Evolutionary conservation across 1,140 invertebrate species (phyloP).

Genomic region (Nebria ingens): DNA sequence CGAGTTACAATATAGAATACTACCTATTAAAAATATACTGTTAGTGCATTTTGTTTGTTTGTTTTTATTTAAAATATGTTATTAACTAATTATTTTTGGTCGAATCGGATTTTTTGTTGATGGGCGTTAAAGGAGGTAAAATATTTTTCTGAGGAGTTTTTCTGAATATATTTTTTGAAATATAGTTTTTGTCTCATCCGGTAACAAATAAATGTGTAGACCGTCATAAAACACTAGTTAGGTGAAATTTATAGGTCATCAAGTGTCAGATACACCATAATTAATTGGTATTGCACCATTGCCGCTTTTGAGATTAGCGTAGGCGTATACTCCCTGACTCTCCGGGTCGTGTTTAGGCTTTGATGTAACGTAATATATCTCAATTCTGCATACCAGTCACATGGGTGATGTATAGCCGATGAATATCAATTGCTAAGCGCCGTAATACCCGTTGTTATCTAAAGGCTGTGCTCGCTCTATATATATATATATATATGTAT

Average conservation of each 20-base stretch:
- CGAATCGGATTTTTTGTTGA: too few relatives aligned
- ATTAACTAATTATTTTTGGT: too few relatives aligned
- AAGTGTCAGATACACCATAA: constrained; percentile 2
- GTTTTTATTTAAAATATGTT: too few relatives aligned
- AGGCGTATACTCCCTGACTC: neutral
- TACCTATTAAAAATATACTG: too few relatives aligned
- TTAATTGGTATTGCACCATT: constrained; percentile 7
- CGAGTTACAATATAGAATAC: too few relatives aligned
- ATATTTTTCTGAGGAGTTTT: too few relatives aligned
- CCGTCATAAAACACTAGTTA: constrained; percentile 3
- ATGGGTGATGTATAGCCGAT: constrained; percentile 9
- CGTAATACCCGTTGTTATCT: constrained; percentile 4
- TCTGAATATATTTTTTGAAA: too few relatives aligned
- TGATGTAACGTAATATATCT: constrained; percentile 9
- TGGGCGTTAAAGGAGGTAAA: too few relatives aligned
- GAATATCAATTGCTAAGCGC: constrained; percentile 6
- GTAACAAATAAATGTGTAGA: too few relatives aligned
- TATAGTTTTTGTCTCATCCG: neutral
- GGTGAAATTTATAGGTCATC: constrained; percentile 1
- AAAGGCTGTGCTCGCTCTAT: neutral
- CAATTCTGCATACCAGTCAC: constrained; percentile 9
- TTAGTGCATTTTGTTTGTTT: too few relatives aligned
- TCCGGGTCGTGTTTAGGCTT: neutral
- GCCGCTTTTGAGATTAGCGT: constrained; percentile 3
- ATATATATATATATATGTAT: too few relatives aligned